Evolutionary conservation across 1,140 invertebrate genomes (phyloP).

Genomic region (Orius insidiosus): DNA sequence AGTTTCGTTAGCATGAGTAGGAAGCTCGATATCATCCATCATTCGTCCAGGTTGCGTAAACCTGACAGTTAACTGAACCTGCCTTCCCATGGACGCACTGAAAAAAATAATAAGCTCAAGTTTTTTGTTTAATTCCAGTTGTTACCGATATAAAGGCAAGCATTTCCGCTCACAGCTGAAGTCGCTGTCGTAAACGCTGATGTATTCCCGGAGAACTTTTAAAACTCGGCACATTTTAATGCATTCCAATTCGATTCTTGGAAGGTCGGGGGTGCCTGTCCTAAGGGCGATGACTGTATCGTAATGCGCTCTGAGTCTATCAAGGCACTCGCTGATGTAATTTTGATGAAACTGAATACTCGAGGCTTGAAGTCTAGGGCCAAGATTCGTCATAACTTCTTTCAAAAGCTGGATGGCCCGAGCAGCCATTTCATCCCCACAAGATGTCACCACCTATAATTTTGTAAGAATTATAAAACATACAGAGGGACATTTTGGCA

Average conservation of each 20-base stretch:
- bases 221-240: slow-evolving; percentile 84
- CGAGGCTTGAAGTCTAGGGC: slow-evolving; percentile 58
- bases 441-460: slow-evolving; percentile 64
- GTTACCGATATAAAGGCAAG: slow-evolving; percentile 63
- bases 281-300: slow-evolving; percentile 44
- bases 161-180: slow-evolving; percentile 80
- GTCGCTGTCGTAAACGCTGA: slow-evolving; percentile 86
- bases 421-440: slow-evolving; percentile 78
- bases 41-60: slow-evolving; percentile 80
- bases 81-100: slow-evolving; percentile 76
- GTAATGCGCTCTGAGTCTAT: slow-evolving; percentile 69
- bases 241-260: slow-evolving; percentile 35
- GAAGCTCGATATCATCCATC: slow-evolving; percentile 82
- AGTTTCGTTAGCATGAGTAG: slow-evolving; percentile 88
- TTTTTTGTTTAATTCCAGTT: too few species aligned
- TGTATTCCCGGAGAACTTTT: slow-evolving; percentile 87
- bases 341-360: slow-evolving; percentile 74
- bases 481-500: neutral
- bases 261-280: slow-evolving; percentile 6
- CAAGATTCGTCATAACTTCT: slow-evolving; percentile 86
- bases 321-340: slow-evolving; percentile 77
- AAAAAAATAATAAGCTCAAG: slow-evolving; percentile 22
- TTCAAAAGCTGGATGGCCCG: slow-evolving; percentile 81
- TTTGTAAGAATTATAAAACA: neutral
- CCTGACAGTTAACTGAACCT: slow-evolving; percentile 68